Evolutionary conservation across 1,140 invertebrate species (phyloP).

Genomic region (Sitodiplosis mosellana): DNA sequence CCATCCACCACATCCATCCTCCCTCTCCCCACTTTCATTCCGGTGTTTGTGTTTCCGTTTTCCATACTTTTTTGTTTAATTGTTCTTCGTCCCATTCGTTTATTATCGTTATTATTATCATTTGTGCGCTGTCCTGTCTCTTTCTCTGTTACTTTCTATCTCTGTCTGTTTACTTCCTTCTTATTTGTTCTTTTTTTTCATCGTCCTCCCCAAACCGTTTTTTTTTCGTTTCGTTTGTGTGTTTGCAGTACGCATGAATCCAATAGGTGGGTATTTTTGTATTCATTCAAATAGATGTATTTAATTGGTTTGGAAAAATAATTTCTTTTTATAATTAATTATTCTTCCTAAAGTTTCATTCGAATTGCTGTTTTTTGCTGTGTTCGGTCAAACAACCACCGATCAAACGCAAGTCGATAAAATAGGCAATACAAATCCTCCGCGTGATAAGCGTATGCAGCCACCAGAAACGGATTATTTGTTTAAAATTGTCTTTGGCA

Average conservation of each 20-base stretch:
- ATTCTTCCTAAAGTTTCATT: too few relatives aligned
- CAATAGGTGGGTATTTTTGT: too few relatives aligned
- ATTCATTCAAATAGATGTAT: too few relatives aligned
- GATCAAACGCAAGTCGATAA: constrained; percentile 44
- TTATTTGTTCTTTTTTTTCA: constrained; percentile 6
- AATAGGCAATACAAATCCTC: constrained; percentile 7
- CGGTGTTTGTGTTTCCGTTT: background rate
- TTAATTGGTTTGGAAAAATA: too few relatives aligned
- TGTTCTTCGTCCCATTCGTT: background rate
- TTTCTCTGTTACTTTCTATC: constrained; percentile 9
- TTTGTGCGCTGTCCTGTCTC: constrained; percentile 10
- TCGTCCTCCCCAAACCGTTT: constrained; percentile 1
- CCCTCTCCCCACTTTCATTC: background rate
- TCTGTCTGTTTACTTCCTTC: too few relatives aligned
- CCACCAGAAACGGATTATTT: constrained; percentile 56
- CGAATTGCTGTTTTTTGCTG: constrained; percentile 95
- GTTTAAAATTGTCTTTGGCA: constrained; percentile 67
- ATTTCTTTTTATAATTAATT: too few relatives aligned
- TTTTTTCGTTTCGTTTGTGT: constrained; percentile 14
- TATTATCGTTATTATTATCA: background rate
- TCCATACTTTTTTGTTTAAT: too few relatives aligned
- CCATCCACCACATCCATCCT: too few relatives aligned
- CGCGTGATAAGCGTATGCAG: constrained; percentile 34
- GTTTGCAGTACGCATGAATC: constrained; percentile 72
- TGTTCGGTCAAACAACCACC: constrained; percentile 92